These are phyloP conservation scores for Anguilla rostrata DNA, from an alignment of 2,113 vertebrate genomes.

Conservation along the genomic window DNA sequence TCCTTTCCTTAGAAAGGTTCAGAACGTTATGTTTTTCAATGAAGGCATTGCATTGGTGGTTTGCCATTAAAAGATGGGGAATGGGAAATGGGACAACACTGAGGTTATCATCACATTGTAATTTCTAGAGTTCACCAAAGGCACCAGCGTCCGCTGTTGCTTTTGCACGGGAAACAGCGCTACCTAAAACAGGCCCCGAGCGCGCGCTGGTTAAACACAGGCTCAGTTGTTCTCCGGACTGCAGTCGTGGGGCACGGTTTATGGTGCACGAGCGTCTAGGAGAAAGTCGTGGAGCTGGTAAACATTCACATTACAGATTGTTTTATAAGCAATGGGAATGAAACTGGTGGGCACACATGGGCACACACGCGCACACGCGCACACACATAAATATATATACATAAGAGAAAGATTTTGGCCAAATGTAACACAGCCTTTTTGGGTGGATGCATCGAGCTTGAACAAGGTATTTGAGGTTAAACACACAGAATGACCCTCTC, in stretches of 20 bases:
- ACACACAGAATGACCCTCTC: too few relatives aligned
- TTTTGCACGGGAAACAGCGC: constrained; percentile 33
- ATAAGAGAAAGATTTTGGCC: too few relatives aligned
- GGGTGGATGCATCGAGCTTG: too few relatives aligned
- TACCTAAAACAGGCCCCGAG: constrained; percentile 5
- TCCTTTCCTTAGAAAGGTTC: constrained; percentile 79
- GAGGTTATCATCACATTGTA: constrained; percentile 56
- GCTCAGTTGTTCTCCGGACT: not conserved
- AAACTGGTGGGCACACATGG: too few relatives aligned
- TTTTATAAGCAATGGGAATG: too few relatives aligned
- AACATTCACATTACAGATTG: too few relatives aligned
- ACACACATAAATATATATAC: too few relatives aligned
- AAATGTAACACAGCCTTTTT: too few relatives aligned
- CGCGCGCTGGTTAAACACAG: constrained; percentile 2
- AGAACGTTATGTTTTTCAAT: constrained; percentile 59
- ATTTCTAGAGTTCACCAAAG: constrained; percentile 41
- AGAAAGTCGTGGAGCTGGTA: not conserved
- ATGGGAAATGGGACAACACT: constrained; percentile 52
- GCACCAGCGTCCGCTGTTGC: constrained; percentile 52
- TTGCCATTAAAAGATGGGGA: constrained; percentile 57
- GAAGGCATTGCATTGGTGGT: constrained; percentile 49
- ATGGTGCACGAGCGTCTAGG: not conserved
- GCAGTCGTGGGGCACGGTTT: not conserved
- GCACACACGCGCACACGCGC: too few relatives aligned
- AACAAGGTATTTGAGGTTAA: too few relatives aligned